Evolutionary conservation across 2,113 vertebrate genomes (phyloP).

Genomic region (Clarias magur): DNA sequence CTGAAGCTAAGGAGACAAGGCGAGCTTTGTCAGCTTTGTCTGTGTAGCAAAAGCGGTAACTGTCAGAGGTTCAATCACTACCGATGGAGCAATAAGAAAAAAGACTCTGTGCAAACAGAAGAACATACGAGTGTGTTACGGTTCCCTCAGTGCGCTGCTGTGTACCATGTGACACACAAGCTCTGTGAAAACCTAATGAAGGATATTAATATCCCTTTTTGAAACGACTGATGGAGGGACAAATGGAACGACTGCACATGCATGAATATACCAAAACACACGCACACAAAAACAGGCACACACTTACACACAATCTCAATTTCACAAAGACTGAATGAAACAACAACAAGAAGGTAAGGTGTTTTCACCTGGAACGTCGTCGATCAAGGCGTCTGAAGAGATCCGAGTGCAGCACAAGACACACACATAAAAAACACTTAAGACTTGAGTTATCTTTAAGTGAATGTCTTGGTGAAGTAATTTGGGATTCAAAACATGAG

Average conservation of each 20-base stretch:
- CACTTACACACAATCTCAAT: conserved; percentile 29
- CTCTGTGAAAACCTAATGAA: not conserved
- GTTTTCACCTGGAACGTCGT: conserved; percentile 71
- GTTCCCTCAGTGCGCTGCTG: not conserved
- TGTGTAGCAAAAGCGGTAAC: not conserved
- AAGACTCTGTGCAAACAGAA: not conserved
- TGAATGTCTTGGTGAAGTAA: not conserved
- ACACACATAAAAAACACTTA: conserved; percentile 49
- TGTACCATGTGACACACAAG: not conserved
- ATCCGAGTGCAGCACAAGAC: conserved; percentile 61
- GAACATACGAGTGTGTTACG: not conserved
- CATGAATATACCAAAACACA: not conserved
- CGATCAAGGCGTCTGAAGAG: conserved; percentile 67
- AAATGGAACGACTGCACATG: not conserved
- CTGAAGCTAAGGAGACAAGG: not conserved
- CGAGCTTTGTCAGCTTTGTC: not conserved
- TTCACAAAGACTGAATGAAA: conserved; percentile 3
- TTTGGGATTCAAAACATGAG: no score
- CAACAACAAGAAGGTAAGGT: conserved; percentile 28
- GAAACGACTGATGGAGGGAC: not conserved
- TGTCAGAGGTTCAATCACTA: not conserved
- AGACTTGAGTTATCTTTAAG: not conserved
- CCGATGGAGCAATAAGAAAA: not conserved
- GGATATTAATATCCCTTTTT: not conserved
- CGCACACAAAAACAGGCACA: not conserved